Evolutionary conservation across 2,888 invertebrate genomes (phyloP).

Genomic region (Galeopsomyia nigrocyanea): DNA sequence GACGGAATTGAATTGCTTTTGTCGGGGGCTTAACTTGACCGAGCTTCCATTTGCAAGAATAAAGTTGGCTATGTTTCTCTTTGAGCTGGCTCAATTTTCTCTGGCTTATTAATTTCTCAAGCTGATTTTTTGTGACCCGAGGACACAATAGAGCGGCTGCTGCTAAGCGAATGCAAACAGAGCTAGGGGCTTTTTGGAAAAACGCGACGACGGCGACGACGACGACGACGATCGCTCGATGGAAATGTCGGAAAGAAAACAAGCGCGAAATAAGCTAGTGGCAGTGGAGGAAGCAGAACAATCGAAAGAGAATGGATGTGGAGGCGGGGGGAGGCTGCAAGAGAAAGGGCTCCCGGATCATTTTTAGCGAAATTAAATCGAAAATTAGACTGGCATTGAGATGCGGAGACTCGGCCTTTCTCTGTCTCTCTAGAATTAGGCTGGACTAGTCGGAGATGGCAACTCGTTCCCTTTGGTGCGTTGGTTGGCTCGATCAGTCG

Average conservation of each 20-base stretch:
- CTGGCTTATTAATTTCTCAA: constrained; percentile 22
- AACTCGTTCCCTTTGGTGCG: too few species aligned
- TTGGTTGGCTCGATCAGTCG: too few species aligned
- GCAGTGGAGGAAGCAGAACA: too few species aligned
- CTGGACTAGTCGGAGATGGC: too few species aligned
- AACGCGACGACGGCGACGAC: not conserved
- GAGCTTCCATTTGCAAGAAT: constrained; percentile 25
- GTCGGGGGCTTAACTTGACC: constrained; percentile 4
- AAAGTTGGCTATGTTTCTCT: not conserved
- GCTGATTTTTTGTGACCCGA: constrained; percentile 8
- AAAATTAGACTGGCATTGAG: constrained; percentile 67
- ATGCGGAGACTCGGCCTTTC: constrained; percentile 55
- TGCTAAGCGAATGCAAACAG: constrained; percentile 19
- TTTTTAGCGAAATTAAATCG: constrained; percentile 68
- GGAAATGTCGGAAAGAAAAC: constrained; percentile 24
- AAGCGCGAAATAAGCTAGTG: not conserved
- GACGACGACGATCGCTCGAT: not conserved
- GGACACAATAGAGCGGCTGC: not conserved
- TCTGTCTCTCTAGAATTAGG: too few species aligned
- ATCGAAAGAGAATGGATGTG: constrained; percentile 34
- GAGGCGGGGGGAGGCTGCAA: constrained; percentile 23
- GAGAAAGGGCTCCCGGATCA: constrained; percentile 56
- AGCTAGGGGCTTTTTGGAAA: constrained; percentile 7
- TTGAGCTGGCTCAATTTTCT: not conserved
- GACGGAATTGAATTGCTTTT: constrained; percentile 46